These are phyloP conservation scores for Zhuqinia jingwanae DNA, from an alignment of 2,888 invertebrate species.

Conservation along the genomic window DNA sequence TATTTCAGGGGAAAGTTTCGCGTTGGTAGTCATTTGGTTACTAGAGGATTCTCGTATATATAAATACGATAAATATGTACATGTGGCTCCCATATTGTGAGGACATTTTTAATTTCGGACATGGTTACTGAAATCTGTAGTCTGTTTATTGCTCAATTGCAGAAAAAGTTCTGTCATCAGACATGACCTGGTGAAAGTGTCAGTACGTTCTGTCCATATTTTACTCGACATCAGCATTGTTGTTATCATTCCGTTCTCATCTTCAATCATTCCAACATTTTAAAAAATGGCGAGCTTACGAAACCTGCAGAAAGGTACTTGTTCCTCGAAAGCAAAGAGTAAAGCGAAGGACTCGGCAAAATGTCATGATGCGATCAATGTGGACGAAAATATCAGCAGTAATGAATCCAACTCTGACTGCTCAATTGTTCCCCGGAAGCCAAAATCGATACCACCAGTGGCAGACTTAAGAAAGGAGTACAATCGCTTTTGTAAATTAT, in stretches of 20 bases:
- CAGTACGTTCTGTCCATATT: too few relatives aligned
- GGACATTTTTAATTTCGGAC: too few relatives aligned
- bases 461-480: constrained; percentile 78
- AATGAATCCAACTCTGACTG: constrained; percentile 30
- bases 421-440: constrained; percentile 2
- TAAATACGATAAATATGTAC: too few relatives aligned
- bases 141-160: too few relatives aligned
- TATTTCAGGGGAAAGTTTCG: too few relatives aligned
- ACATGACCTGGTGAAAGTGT: too few relatives aligned
- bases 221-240: too few relatives aligned
- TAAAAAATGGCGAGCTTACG: background rate
- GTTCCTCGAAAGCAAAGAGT: constrained; percentile 7
- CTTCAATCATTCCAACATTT: background rate
- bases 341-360: background rate
- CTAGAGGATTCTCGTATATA: too few relatives aligned
- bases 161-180: too few relatives aligned
- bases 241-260: background rate
- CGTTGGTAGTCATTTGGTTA: too few relatives aligned
- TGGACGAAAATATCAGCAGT: background rate
- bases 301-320: background rate
- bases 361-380: background rate
- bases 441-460: background rate
- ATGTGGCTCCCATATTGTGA: too few relatives aligned
- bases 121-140: constrained; percentile 5
- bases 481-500: constrained; percentile 77